Evolutionary conservation across 2,113 vertebrate species (phyloP), one percentile per base, ranked within the genome.

Genomic region (Paraplagusia blochii): DNA sequence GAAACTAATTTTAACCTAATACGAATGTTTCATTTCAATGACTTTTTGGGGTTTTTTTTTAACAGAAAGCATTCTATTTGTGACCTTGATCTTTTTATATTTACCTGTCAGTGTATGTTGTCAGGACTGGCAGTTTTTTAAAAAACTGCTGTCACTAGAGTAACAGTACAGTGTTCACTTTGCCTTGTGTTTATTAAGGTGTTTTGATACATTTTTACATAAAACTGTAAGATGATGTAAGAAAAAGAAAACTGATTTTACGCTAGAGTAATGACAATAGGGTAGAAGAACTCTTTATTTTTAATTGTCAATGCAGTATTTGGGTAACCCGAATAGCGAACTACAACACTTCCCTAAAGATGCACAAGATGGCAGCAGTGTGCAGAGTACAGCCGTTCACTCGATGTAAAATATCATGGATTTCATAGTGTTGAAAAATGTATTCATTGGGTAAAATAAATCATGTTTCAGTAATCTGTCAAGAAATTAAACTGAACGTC

Each of bases 341-440:
- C 22, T 29, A 29, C 22, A 4, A 29, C 22, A 29, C 22, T 29
- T 29, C 22, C 22, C 22, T 1, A 47, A 22, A 33, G 1, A 1
- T 35, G 14, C 74, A 82, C 60, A 75, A 87, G 85, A 56, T 75
- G 85, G 82, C 81, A 81, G 77, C 63, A 83, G 68, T 47, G 72
- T 7, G 29, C 17, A 40, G 63, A 40, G 12, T 9, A 12, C 4
- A 34, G 18, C 12, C 48, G 13, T 18, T 39, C 1, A 11, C 2
- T 58, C 16, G 2, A 8, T 15, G 16, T 11, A 40, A 16, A 39
- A 34, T 17, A 12, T 8, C 17, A 22, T 43, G 12, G 43, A 29
- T 29, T 29, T 29, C 22, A 29, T 29, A 4, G 6, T 4, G 22
- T 29, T 6, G 22, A 29, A 29, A 6, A 29, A 29, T 29, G 22